A percentile compares a stretch with the other conserved stretches of the same genome.
These are phyloP conservation scores for Anoura caudifer DNA, from an alignment of 2,113 vertebrate genomes.

Conservation along the genomic window DNA sequence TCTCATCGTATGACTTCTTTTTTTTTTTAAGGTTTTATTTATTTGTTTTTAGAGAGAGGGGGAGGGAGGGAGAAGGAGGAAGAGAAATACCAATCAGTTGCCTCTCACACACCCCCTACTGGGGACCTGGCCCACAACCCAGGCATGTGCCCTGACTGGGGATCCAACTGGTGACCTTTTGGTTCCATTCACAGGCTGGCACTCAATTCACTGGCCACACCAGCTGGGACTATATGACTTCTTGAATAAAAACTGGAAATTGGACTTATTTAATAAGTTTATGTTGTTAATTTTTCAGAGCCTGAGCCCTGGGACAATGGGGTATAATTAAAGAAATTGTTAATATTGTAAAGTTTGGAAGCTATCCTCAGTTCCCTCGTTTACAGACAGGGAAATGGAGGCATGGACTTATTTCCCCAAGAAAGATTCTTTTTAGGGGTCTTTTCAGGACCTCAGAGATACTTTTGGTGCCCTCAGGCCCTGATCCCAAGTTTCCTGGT, in stretches of 20 bases:
- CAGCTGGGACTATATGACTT: background rate
- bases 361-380: background rate
- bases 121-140: too few species aligned
- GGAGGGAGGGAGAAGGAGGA: too few species aligned
- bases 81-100: too few species aligned
- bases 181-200: too few species aligned
- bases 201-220: too few species aligned
- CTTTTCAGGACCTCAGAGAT: background rate
- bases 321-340: background rate
- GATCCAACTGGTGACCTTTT: too few species aligned
- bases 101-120: too few species aligned
- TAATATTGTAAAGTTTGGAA: background rate
- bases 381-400: conserved; percentile 18
- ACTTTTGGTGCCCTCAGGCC: background rate
- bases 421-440: background rate
- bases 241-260: conserved; percentile 13
- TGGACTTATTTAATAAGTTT: background rate
- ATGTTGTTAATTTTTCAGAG: conserved; percentile 8
- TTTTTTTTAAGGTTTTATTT: too few species aligned
- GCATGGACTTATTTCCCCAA: background rate
- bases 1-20: too few species aligned
- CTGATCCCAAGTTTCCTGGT: background rate
- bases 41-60: too few species aligned
- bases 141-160: too few species aligned
- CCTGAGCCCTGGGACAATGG: background rate